Evolutionary conservation across 2,888 invertebrate genomes (phyloP), one percentile per base, ranked within the genome.

Genomic region (Oscheius myriophilus): DNA sequence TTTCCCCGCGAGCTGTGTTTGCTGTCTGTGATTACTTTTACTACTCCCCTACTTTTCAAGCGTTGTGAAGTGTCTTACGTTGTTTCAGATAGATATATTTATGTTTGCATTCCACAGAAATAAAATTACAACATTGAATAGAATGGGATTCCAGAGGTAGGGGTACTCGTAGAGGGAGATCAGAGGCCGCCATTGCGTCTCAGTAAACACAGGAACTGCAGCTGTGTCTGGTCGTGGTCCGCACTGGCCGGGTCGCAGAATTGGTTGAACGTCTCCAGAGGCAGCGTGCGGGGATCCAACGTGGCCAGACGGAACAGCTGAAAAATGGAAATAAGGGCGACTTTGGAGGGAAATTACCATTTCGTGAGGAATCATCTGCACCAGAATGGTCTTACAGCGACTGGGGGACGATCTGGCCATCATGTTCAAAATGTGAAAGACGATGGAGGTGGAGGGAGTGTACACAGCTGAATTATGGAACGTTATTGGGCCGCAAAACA

Each of bases 301-400:
- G 42, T 43, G 18, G 26, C 59, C 52, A 67, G 41, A 23, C 67
- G 67, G 45, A 67, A 67, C 18, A 67, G 39, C 67, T 67, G 26
- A 23, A 66, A 33, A 21, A 25, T 1, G 25, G 16, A 16, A 14
- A 14, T 26, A 16, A 62, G 18, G 23, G 12, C 7, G 25, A 43
- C 11, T 23, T 45, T 1, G 26, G 1, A 25, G 0, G 23, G 25
- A 23, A 26, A 61, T 18, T 42, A 54, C 53, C 55, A 61, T 46
- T 18, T 66, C 55, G 25, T 55, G 66, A 33, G 66, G 66, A 21
- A 66, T 66, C 14, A 45, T 23, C 25, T 55, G 45, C 26, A 66
- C 49, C 11, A 66, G 42, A 12, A 49, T 58, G 58, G 57, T 46
- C 25, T 55, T 66, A 33, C 25, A 66, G 6, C 49, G 23, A 33